A percentile compares a stretch with the other conserved stretches of the same genome.
phyloP scores from a whole-genome alignment of 2,113 vertebrate species.

The Neoarius graeffei region DNA sequence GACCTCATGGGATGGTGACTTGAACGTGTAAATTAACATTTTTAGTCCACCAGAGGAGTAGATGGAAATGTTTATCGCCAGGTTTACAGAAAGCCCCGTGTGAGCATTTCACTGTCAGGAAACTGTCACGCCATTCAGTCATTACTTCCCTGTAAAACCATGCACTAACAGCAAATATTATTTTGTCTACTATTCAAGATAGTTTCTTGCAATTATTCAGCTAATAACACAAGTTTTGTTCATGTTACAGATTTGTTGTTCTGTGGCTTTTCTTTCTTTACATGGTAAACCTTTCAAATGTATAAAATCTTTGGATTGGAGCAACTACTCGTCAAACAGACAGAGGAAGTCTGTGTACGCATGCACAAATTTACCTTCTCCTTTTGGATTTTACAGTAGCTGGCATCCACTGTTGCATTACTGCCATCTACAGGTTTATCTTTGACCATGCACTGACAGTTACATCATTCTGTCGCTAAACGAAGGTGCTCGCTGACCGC shows the following conservation, averaged over 20 bases:
- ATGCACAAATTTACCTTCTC: no score
- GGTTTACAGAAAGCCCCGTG: constrained; percentile 50
- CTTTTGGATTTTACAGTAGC: no score
- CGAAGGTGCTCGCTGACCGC: no score
- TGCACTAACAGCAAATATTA: background rate
- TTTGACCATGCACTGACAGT: no score
- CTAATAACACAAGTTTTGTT: background rate
- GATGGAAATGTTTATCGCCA: constrained; percentile 56
- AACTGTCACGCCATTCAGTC: background rate
- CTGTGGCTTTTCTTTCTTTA: background rate
- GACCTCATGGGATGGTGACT: constrained; percentile 36
- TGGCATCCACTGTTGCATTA: no score
- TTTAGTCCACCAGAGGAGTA: constrained; percentile 28
- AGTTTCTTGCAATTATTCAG: no score
- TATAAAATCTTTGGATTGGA: no score
- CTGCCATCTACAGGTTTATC: no score
- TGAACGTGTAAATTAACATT: constrained; percentile 25
- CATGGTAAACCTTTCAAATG: no score
- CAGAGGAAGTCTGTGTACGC: no score
- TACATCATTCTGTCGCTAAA: no score
- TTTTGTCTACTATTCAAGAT: background rate
- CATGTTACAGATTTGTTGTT: background rate
- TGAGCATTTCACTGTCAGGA: background rate
- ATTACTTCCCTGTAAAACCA: background rate
- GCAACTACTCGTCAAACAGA: no score